Percentiles rank a stretch among this genome's conserved stretches.
Conservation (phyloP, 23 tunicate species). For the Diplosoma virens region DNA sequence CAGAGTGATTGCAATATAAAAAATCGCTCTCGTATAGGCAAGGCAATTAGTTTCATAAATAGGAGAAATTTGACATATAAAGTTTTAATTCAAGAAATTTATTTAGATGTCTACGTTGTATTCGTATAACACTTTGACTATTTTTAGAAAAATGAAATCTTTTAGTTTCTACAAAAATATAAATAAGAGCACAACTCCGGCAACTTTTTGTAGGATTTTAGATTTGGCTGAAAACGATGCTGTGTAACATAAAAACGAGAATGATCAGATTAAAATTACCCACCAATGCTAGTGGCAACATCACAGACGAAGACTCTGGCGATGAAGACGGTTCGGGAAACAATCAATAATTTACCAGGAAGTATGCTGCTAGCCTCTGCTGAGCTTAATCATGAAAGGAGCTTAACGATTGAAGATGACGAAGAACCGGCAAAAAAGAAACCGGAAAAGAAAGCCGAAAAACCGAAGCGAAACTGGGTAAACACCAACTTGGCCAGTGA, state of each 20-base stretch:
- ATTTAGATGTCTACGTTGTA: too few species aligned
- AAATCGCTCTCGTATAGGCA: too few species aligned
- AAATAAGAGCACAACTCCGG: not conserved
- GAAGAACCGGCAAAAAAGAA: not conserved
- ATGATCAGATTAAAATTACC: not conserved
- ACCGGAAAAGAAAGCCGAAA: too few species aligned
- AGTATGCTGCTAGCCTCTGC: not conserved
- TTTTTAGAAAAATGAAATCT: not conserved
- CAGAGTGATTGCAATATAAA: too few species aligned
- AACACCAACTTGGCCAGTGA: too few species aligned
- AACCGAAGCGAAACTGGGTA: too few species aligned
- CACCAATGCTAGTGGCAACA: not conserved
- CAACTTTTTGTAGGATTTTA: constrained; percentile 2
- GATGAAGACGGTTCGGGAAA: constrained; percentile 7
- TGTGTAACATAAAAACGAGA: not conserved
- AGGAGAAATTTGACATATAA: too few species aligned
- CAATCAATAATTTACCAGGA: too few species aligned
- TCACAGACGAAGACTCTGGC: constrained; percentile 11
- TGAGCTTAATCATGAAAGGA: not conserved
- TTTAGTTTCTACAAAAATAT: not conserved
- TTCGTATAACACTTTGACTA: too few species aligned
- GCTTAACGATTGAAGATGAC: not conserved
- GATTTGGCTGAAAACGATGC: constrained; percentile 3
- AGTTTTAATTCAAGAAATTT: too few species aligned
- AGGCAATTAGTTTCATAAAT: too few species aligned